Conservation (phyloP, 2,888 invertebrate genomes). For the Sinohyriopsis cumingii region DNA sequence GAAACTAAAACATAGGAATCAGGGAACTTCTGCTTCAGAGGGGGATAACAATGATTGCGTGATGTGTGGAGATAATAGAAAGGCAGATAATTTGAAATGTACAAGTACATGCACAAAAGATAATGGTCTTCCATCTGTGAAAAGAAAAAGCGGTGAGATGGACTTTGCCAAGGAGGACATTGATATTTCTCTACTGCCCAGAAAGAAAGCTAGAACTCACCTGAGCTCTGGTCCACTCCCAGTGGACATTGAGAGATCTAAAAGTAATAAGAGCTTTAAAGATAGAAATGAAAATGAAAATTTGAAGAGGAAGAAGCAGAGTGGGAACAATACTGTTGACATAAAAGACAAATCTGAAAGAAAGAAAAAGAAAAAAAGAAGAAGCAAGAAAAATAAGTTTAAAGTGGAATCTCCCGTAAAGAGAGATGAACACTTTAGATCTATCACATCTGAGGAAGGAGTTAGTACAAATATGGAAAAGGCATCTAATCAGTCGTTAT, state of each 20-base stretch:
- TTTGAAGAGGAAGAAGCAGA: not conserved
- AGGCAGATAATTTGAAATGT: not conserved
- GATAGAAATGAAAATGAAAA: slow-evolving; percentile 1
- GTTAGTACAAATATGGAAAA: too few species aligned
- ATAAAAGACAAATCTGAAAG: slow-evolving; percentile 1
- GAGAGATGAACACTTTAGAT: not conserved
- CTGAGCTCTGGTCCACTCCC: too few species aligned
- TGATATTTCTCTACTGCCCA: not conserved
- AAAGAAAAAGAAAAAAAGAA: slow-evolving; percentile 19
- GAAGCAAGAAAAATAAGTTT: slow-evolving; percentile 32
- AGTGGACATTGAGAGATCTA: not conserved
- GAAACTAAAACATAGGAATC: not conserved
- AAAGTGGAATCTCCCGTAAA: slow-evolving; percentile 23
- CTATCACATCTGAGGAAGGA: too few species aligned
- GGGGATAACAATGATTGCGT: not conserved
- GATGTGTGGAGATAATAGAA: slow-evolving; percentile 4
- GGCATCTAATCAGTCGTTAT: too few species aligned
- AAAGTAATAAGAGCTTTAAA: not conserved
- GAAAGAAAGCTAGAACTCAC: not conserved
- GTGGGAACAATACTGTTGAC: not conserved
- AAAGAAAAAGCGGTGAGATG: not conserved
- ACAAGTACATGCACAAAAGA: slow-evolving; percentile 1
- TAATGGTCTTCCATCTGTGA: slow-evolving; percentile 1
- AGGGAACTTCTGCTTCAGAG: not conserved
- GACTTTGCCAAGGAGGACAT: not conserved